Percentiles rank a stretch among this genome's conserved stretches.
phyloP scores from a whole-genome alignment of 2,797 vertebrate species.

The Sebastes ruberrimus region DNA sequence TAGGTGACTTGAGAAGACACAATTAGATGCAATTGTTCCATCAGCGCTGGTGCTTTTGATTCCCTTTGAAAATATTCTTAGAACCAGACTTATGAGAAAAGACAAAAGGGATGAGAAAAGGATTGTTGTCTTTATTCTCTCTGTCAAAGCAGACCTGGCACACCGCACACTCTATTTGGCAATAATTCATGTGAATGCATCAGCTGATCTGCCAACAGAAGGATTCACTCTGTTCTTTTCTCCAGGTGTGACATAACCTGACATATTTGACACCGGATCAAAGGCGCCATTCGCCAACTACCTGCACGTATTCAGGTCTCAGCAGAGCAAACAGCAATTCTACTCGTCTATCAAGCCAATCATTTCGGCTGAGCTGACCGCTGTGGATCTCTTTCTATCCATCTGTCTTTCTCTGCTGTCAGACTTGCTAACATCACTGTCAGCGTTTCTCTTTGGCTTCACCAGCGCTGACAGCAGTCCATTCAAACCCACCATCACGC shows the following conservation, averaged over 20 bases:
- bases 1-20: not conserved
- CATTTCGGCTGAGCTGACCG: slow-evolving; percentile 15
- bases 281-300: not conserved
- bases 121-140: not conserved
- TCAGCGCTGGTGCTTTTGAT: not conserved
- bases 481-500: slow-evolving; percentile 33
- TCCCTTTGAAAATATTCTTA: not conserved
- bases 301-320: slow-evolving; percentile 8
- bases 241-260: slow-evolving; percentile 22
- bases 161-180: not conserved
- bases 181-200: slow-evolving; percentile 27
- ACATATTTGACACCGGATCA: slow-evolving; percentile 39
- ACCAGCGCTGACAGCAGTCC: slow-evolving; percentile 37
- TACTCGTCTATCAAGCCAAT: slow-evolving; percentile 34
- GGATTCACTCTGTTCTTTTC: not conserved
- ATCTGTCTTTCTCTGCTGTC: slow-evolving; percentile 47
- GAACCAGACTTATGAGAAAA: slow-evolving; percentile 12
- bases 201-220: slow-evolving; percentile 35
- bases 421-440: slow-evolving; percentile 54
- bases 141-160: slow-evolving; percentile 13
- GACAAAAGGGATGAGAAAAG: not conserved
- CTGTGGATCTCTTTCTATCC: slow-evolving; percentile 11
- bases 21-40: not conserved
- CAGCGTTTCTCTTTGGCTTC: slow-evolving; percentile 48
- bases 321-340: slow-evolving; percentile 22